Percentiles rank a stretch among this genome's conserved stretches.
Evolutionary conservation across 1,140 invertebrate species (phyloP).

Genomic region (Meloidogyne floridensis): DNA sequence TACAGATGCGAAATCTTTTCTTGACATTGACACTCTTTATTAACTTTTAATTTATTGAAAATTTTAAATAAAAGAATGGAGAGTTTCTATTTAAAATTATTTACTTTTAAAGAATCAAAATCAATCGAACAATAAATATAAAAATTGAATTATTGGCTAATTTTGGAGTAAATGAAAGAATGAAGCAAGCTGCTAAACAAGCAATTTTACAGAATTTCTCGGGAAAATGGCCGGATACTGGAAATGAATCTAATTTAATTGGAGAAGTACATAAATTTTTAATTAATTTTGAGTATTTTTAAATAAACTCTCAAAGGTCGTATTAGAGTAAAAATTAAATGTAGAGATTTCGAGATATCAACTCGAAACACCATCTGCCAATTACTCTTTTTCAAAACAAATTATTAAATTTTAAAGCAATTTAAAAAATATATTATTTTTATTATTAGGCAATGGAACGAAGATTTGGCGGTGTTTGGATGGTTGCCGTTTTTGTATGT

Average conservation of each 20-base stretch:
- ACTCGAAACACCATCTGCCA: too few species aligned
- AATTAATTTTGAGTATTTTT: neutral
- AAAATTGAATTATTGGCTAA: conserved; percentile 30
- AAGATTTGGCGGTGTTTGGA: conserved; percentile 35
- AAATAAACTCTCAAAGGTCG: too few species aligned
- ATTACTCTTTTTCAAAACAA: too few species aligned
- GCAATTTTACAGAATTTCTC: conserved; percentile 24
- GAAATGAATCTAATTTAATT: conserved; percentile 32
- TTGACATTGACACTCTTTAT: too few species aligned
- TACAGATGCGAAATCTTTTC: too few species aligned
- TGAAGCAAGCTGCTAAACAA: conserved; percentile 14
- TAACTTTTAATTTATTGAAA: too few species aligned
- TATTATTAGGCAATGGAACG: conserved; percentile 31
- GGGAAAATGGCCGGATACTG: conserved; percentile 26
- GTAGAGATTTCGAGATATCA: too few species aligned
- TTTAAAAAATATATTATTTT: neutral
- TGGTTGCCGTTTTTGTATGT: conserved; percentile 34
- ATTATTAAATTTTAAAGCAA: too few species aligned
- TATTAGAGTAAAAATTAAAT: too few species aligned
- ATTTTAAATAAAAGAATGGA: too few species aligned
- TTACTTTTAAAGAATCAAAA: conserved; percentile 1
- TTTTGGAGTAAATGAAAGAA: conserved; percentile 18
- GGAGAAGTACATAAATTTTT: conserved; percentile 19
- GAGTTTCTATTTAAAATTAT: too few species aligned
- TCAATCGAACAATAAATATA: conserved; percentile 1